A percentile compares a stretch with the other conserved stretches of the same genome.
These are phyloP conservation scores for Aphaenogaster rudis DNA, from an alignment of 1,140 invertebrate species.

Conservation along the genomic window DNA sequence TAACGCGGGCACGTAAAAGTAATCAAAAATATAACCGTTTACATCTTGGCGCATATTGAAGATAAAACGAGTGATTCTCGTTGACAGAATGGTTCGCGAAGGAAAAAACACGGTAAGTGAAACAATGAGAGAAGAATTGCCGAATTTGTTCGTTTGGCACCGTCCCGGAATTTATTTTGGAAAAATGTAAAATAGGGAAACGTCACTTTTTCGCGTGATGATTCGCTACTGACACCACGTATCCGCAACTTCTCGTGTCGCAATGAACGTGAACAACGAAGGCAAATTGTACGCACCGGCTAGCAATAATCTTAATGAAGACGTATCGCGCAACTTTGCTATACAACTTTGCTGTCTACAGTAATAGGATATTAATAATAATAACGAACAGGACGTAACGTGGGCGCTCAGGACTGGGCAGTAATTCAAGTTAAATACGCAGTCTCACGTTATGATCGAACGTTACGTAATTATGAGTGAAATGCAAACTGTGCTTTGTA, in stretches of 20 bases:
- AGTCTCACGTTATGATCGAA: not conserved
- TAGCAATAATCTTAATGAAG: constrained; percentile 60
- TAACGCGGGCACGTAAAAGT: not conserved
- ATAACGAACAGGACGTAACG: constrained; percentile 42
- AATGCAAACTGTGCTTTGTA: not conserved
- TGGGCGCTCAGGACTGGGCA: constrained; percentile 30
- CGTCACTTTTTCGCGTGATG: not conserved
- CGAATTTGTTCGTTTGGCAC: constrained; percentile 7
- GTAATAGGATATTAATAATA: constrained; percentile 42
- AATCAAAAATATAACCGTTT: constrained; percentile 1
- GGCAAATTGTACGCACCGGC: constrained; percentile 49
- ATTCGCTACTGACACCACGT: not conserved
- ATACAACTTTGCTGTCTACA: constrained; percentile 63
- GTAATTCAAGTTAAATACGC: constrained; percentile 9
- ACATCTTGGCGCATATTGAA: not conserved
- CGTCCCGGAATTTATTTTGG: not conserved
- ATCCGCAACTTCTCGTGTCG: constrained; percentile 6
- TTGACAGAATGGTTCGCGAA: not conserved
- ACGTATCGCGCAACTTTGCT: constrained; percentile 60
- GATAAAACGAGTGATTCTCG: not conserved
- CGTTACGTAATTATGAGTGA: not conserved
- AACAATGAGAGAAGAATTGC: not conserved
- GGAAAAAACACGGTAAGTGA: not conserved
- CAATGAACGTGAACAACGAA: constrained; percentile 48
- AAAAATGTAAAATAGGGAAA: constrained; percentile 13